A percentile compares a stretch with the other conserved stretches of the same genome.
These are phyloP conservation scores for Dynastes hyllus DNA, from an alignment of 2,888 invertebrate species.

Conservation along the genomic window DNA sequence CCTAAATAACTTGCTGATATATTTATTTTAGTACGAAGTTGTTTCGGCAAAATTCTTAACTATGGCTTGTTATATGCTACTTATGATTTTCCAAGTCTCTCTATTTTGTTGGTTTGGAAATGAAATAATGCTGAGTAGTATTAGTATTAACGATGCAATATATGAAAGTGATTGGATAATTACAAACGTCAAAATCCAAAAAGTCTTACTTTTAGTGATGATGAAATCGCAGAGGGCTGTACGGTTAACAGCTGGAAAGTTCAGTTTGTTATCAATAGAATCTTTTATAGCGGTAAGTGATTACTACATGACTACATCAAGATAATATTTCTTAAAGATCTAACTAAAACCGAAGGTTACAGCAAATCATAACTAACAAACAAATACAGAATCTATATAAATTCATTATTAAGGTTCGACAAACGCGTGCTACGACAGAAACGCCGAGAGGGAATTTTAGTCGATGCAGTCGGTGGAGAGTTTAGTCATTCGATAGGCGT, in stretches of 20 bases:
- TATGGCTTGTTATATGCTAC: constrained; percentile 50
- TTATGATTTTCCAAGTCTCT: constrained; percentile 54
- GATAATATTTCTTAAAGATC: neutral
- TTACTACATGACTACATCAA: too few species aligned
- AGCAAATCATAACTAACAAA: too few species aligned
- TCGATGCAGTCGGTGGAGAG: too few species aligned
- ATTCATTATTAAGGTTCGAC: too few species aligned
- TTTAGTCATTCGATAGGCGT: too few species aligned
- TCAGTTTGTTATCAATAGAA: constrained; percentile 38
- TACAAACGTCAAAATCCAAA: constrained; percentile 45
- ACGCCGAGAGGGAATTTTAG: too few species aligned
- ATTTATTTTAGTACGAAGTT: constrained; percentile 52
- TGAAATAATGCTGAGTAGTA: constrained; percentile 53
- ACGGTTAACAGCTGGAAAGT: constrained; percentile 54
- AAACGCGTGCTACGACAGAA: too few species aligned
- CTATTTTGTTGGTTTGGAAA: constrained; percentile 57
- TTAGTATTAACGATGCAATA: constrained; percentile 40
- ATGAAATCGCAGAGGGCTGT: constrained; percentile 52
- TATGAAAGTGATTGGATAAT: constrained; percentile 49
- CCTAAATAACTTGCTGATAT: neutral
- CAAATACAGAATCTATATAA: too few species aligned
- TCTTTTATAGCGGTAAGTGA: constrained; percentile 32
- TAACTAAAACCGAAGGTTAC: too few species aligned
- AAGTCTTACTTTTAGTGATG: constrained; percentile 53
- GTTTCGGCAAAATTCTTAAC: constrained; percentile 48